Evolutionary conservation across 2,888 invertebrate species (phyloP).

Genomic region (Syritta pipiens): DNA sequence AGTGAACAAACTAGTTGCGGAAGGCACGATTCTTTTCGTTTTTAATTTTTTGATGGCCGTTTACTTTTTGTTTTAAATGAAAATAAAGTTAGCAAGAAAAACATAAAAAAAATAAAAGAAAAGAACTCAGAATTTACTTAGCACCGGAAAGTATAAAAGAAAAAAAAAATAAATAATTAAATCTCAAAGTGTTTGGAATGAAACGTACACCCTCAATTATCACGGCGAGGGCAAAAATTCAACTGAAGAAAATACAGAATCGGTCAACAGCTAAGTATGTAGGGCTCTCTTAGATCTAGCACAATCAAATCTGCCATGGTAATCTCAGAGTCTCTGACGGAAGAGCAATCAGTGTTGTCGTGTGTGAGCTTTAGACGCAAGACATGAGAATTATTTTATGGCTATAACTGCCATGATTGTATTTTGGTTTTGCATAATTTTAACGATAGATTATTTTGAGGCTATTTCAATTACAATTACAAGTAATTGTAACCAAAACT

Average conservation of each 20-base stretch:
- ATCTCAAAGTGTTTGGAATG: neutral
- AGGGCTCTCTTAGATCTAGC: no score
- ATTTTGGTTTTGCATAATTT: no score
- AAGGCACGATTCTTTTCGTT: conserved; percentile 42
- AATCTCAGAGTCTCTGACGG: no score
- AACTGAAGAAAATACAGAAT: conserved; percentile 28
- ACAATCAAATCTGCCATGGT: no score
- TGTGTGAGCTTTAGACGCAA: conserved; percentile 25
- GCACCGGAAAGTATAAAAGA: conserved; percentile 43
- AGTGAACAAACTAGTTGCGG: conserved; percentile 40
- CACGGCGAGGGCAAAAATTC: conserved; percentile 48
- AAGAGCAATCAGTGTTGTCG: conserved; percentile 55
- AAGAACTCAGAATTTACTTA: conserved; percentile 13
- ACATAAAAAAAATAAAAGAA: conserved; percentile 13
- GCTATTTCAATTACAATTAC: no score
- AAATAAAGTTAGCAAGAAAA: conserved; percentile 48
- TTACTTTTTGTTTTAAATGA: neutral
- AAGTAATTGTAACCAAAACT: no score
- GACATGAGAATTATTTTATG: no score
- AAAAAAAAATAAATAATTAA: conserved; percentile 14
- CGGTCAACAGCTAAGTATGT: no score
- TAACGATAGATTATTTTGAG: no score
- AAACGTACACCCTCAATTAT: conserved; percentile 24
- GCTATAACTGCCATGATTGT: no score
- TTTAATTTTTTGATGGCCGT: neutral